These are phyloP conservation scores for Cetonia aurata DNA, from an alignment of 2,888 invertebrate genomes.

Conservation along the genomic window DNA sequence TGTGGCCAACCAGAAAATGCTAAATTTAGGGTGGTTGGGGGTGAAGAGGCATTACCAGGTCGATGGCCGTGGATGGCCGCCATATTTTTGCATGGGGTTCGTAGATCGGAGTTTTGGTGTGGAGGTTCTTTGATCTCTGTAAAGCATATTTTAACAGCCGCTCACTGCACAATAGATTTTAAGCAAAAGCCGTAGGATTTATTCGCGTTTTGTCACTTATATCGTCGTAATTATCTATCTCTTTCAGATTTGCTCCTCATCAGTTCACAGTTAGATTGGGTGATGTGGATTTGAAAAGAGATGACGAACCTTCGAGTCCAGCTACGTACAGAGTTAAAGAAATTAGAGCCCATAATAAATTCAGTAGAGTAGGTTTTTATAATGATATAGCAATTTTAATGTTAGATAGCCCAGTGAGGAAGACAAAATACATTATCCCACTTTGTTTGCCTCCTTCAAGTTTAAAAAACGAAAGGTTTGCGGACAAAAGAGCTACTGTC, in stretches of 20 bases:
- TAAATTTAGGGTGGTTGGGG: constrained; percentile 91
- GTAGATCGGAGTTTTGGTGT: constrained; percentile 93
- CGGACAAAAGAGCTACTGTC: constrained; percentile 84
- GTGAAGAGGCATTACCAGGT: constrained; percentile 85
- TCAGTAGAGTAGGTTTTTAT: constrained; percentile 92
- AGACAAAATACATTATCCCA: constrained; percentile 88
- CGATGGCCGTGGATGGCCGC: constrained; percentile 98
- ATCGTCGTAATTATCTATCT: constrained; percentile 16
- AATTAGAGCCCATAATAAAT: constrained; percentile 86
- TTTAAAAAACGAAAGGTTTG: constrained; percentile 74
- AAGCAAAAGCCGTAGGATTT: constrained; percentile 83
- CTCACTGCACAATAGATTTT: constrained; percentile 93
- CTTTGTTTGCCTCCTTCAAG: constrained; percentile 82
- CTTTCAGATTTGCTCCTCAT: constrained; percentile 82
- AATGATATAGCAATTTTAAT: constrained; percentile 93
- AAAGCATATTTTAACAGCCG: constrained; percentile 87
- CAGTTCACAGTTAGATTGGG: constrained; percentile 92
- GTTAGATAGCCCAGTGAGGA: constrained; percentile 80
- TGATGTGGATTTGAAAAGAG: constrained; percentile 86
- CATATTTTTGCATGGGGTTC: constrained; percentile 88
- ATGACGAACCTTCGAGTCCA: constrained; percentile 88
- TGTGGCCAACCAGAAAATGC: constrained; percentile 87
- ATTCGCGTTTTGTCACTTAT: neutral
- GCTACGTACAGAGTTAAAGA: constrained; percentile 83
- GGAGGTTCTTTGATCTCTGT: constrained; percentile 89